These are phyloP conservation scores for Ophion ellenae DNA, from an alignment of 2,888 invertebrate genomes.

Conservation along the genomic window DNA sequence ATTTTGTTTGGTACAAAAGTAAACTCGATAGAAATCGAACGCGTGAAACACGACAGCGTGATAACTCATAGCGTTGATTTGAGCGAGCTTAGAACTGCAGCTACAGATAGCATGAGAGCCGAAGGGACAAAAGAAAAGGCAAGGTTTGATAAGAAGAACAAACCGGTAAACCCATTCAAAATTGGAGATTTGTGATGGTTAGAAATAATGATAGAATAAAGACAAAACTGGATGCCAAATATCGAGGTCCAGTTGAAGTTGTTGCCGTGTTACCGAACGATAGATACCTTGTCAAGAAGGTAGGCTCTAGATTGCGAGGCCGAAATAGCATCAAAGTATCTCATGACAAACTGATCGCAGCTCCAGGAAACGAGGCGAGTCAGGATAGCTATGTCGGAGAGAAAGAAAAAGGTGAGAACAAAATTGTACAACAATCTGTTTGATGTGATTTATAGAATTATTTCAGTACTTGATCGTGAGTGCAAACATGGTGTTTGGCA, in stretches of 20 bases:
- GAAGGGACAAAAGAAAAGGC: constrained; percentile 31
- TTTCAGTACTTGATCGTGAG: too few relatives aligned
- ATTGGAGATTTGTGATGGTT: constrained; percentile 28
- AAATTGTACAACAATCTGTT: too few relatives aligned
- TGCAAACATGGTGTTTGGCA: too few relatives aligned
- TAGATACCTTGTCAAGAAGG: constrained; percentile 20
- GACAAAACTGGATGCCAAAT: constrained; percentile 26
- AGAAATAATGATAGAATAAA: too few relatives aligned
- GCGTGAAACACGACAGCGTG: too few relatives aligned
- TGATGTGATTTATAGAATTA: too few relatives aligned
- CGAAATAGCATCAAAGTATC: constrained; percentile 23
- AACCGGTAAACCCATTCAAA: constrained; percentile 33
- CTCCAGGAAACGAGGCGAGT: constrained; percentile 28
- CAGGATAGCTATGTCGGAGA: constrained; percentile 27
- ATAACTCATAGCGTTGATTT: too few relatives aligned
- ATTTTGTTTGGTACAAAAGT: too few relatives aligned
- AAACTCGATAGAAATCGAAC: too few relatives aligned
- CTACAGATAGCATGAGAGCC: too few relatives aligned
- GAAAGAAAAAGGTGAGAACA: too few relatives aligned
- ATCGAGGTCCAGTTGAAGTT: constrained; percentile 24
- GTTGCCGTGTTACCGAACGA: constrained; percentile 25
- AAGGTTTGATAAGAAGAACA: constrained; percentile 50
- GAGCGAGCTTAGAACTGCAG: too few relatives aligned
- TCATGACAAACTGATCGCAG: constrained; percentile 30
- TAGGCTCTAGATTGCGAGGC: constrained; percentile 24